Base-by-base conservation (phyloP, 2,888 invertebrate species). In the Ctena decussata region DNA sequence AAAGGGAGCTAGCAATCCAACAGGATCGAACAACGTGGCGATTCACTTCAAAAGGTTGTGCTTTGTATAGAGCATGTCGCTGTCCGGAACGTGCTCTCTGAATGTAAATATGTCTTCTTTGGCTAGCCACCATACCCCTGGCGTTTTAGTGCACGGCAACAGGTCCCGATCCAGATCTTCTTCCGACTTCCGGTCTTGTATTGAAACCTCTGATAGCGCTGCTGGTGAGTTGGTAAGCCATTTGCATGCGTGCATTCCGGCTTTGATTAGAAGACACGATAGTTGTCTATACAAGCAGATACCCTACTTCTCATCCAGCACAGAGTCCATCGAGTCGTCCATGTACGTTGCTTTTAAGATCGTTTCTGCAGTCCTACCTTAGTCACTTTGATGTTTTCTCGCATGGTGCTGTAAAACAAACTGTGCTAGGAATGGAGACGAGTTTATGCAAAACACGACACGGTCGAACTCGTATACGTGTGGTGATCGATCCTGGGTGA, bases 11-110 rank as follows among this genome's bases (percentile, higher is more conserved):
- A 93, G 24, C 69, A 94, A 87, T 72, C 94, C 94, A 15, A 93
- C 65, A 0, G 95, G 94, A 79, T 95, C 94, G 78, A 90, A 95
- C 0, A 92, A 18, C 0, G 81, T 84, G 74, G 93, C 94, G 3
- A 93, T 79, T 12, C 83, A 35, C 18, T 79, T 82, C 8, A 93
- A 72, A 39, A 92, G 49, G 27, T 85, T 83, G 21, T 92, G 57
- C 75, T 94, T 94, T 0, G 93, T 94, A n/a, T 49, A 69, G 5
- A 15, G 12, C 69, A 69, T 69, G 32, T 11, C 21, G 11, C 69
- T 69, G 12, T 53, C 53, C 21, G 60, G 60, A 30, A 21, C 30
- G 32, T 60, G 60, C 60, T 30, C 60, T 12, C 8, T 24, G 60
- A 60, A 60, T 18, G 60, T 60, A 60, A 60, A 60, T 60, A 60